Conservation (phyloP, 2,888 invertebrate species). For the Cheilosia pagana region DNA sequence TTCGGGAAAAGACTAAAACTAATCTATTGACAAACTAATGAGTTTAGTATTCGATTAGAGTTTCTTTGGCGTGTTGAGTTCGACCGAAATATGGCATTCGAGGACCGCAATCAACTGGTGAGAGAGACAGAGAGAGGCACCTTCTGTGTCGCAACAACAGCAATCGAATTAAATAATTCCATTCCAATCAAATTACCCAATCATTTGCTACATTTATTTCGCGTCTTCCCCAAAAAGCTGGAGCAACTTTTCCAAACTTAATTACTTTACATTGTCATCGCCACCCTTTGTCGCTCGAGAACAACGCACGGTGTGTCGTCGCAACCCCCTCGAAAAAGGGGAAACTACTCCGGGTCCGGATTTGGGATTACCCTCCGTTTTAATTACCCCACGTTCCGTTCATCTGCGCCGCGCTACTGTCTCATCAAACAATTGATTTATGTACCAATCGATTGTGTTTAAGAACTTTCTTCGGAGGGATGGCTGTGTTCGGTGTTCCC, state of each 20-base stretch:
- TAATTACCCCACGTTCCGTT: conserved; percentile 57
- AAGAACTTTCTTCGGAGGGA: conserved; percentile 26
- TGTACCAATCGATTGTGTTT: conserved; percentile 73
- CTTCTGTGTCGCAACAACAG: conserved; percentile 29
- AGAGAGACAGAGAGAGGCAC: conserved; percentile 3
- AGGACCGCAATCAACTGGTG: conserved; percentile 55
- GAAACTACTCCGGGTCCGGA: neutral
- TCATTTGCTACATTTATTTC: conserved; percentile 80
- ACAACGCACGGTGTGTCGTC: neutral
- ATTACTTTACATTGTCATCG: conserved; percentile 77
- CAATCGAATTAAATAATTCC: conserved; percentile 71
- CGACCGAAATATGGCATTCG: conserved; percentile 44
- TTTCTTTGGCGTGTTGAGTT: conserved; percentile 58
- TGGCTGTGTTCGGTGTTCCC: conserved; percentile 10
- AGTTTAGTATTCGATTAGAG: conserved; percentile 68
- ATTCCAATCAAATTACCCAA: conserved; percentile 79
- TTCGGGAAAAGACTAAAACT: conserved; percentile 32
- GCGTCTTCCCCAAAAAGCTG: conserved; percentile 49
- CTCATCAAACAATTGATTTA: conserved; percentile 75
- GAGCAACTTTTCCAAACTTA: conserved; percentile 77
- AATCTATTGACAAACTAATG: conserved; percentile 68
- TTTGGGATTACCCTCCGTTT: conserved; percentile 15
- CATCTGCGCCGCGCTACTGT: conserved; percentile 25
- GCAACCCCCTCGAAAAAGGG: conserved; percentile 39
- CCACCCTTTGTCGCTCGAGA: neutral